These are phyloP conservation scores for Pelecanus crispus DNA, from an alignment of 2,113 vertebrate genomes.

Conservation along the genomic window DNA sequence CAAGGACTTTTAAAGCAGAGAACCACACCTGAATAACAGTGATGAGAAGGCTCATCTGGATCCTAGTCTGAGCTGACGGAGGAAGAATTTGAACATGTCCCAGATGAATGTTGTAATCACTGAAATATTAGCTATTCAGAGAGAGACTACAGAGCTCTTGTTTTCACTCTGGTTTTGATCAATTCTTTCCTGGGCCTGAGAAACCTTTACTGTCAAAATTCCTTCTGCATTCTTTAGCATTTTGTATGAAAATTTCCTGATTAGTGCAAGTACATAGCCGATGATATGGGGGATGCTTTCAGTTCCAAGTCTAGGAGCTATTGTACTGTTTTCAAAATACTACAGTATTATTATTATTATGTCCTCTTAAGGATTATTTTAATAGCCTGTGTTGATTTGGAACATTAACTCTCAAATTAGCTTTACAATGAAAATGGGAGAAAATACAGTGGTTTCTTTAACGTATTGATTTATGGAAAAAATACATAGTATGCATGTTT, in stretches of 20 bases:
- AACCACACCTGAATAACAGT: not conserved
- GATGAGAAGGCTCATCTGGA: not conserved
- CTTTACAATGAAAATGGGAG: not conserved
- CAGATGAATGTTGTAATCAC: not conserved
- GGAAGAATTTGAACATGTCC: not conserved
- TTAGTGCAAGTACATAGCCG: not conserved
- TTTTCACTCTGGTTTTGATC: not conserved
- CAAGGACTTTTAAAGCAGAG: not conserved
- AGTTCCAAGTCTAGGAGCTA: not conserved
- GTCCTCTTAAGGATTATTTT: not conserved
- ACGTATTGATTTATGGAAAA: not conserved
- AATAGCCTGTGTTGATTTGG: not conserved
- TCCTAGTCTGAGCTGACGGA: not conserved
- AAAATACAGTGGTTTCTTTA: not conserved
- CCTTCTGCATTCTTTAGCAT: not conserved
- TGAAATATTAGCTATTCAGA: not conserved
- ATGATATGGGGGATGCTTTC: not conserved
- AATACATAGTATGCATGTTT: not conserved
- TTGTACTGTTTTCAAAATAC: not conserved
- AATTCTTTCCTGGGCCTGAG: not conserved
- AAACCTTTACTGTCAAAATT: not conserved
- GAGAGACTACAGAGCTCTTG: accelerated
- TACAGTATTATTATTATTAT: not conserved
- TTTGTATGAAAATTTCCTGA: not conserved
- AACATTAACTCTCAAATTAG: not conserved